phyloP scores from a whole-genome alignment of 2,797 vertebrate genomes.

The Vultur gryphus region DNA sequence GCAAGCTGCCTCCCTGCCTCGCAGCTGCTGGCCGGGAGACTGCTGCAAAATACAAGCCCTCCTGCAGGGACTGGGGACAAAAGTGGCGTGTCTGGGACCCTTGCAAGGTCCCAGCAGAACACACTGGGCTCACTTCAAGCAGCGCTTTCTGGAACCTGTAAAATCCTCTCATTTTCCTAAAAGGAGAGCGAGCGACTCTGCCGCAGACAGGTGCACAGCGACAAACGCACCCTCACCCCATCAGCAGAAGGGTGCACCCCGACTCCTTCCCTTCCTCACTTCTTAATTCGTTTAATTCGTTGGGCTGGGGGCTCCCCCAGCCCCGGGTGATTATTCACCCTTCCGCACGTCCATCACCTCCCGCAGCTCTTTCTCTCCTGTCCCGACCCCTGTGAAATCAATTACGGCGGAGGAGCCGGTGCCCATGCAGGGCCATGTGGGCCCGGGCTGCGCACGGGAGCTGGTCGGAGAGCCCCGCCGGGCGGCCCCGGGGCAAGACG shows the following conservation, averaged over 20 bases:
- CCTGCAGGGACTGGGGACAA: not conserved
- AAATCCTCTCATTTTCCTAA: not conserved
- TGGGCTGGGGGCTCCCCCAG: not conserved
- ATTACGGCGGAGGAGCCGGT: not conserved
- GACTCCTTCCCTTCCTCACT: not conserved
- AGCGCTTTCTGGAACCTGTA: not conserved
- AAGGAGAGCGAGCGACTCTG: not conserved
- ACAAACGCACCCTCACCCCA: not conserved
- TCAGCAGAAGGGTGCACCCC: not conserved
- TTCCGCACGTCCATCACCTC: not conserved
- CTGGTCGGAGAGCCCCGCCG: not conserved
- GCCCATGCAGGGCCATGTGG: not conserved
- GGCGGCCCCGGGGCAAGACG: not conserved
- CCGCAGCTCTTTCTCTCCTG: not conserved
- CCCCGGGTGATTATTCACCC: not conserved
- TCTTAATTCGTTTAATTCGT: not conserved
- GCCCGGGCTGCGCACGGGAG: not conserved
- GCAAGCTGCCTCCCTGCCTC: not conserved
- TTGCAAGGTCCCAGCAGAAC: not conserved
- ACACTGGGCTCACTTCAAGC: accelerated
- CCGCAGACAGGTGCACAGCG: accelerated
- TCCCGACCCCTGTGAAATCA: not conserved
- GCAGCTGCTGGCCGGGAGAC: conserved; percentile 10
- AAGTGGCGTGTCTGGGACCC: not conserved
- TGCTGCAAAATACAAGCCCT: not conserved